Conservation (phyloP, 2,113 vertebrate species). For the Pygoscelis antarcticus region DNA sequence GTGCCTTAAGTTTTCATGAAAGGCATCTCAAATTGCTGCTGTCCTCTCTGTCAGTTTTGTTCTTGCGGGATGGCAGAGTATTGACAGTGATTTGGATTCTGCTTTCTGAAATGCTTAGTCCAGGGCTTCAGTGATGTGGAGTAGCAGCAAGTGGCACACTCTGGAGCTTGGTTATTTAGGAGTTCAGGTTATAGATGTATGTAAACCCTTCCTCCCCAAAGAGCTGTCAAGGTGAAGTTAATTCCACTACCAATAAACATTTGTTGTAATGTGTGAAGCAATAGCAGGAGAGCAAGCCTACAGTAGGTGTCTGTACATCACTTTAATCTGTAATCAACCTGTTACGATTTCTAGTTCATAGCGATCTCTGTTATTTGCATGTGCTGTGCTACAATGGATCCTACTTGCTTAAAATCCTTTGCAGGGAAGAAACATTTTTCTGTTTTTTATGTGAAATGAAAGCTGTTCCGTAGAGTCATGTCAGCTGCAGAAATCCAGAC, state of each 20-base stretch:
- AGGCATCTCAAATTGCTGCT: background rate
- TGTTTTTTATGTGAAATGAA: constrained; percentile 51
- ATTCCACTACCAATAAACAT: background rate
- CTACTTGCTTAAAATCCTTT: background rate
- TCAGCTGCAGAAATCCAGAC: constrained; percentile 30
- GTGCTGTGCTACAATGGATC: background rate
- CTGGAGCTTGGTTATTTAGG: background rate
- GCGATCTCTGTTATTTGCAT: background rate
- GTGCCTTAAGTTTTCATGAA: background rate
- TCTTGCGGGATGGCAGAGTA: background rate
- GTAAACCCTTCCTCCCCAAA: background rate
- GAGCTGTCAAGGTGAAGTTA: background rate
- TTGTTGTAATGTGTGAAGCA: background rate
- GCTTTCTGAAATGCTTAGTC: constrained; percentile 18
- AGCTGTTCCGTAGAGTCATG: constrained; percentile 1
- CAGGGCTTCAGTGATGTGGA: background rate
- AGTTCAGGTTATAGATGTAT: background rate
- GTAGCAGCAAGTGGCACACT: background rate
- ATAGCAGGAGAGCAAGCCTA: background rate
- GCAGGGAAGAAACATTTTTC: background rate
- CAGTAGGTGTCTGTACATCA: background rate
- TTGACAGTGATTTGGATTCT: background rate
- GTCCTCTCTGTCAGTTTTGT: background rate
- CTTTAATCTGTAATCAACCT: constrained; percentile 3
- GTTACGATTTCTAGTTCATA: background rate